A percentile compares a stretch with the other conserved stretches of the same genome.
Evolutionary conservation across 2,113 vertebrate species (phyloP).

Genomic region (Emydura subglobosa): DNA sequence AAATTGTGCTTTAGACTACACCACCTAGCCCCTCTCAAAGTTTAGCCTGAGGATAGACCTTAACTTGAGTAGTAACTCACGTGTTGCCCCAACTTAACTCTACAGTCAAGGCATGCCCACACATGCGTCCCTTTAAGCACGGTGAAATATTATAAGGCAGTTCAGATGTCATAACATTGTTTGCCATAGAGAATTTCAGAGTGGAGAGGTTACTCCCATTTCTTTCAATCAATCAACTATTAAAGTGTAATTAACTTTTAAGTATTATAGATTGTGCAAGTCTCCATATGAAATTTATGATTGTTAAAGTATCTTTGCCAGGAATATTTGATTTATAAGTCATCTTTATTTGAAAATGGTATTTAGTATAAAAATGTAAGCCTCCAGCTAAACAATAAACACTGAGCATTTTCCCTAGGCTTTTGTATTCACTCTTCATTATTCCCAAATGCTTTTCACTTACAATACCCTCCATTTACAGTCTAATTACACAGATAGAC

Average conservation of each 20-base stretch:
- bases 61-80: not conserved
- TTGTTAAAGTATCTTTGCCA: conserved; percentile 13
- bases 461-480: conserved; percentile 11
- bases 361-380: conserved; percentile 69
- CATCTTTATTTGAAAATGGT: conserved; percentile 61
- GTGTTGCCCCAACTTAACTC: not conserved
- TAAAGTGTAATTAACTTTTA: not conserved
- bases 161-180: not conserved
- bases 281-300: conserved; percentile 16
- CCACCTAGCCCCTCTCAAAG: too few relatives aligned
- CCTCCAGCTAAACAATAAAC: conserved; percentile 64
- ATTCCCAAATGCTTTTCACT: not conserved
- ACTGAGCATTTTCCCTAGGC: conserved; percentile 40
- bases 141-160: not conserved
- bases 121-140: not conserved
- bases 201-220: not conserved
- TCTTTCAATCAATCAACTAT: not conserved
- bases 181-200: not conserved
- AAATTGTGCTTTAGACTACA: not conserved
- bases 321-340: conserved; percentile 35
- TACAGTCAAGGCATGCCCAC: not conserved
- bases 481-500: conserved; percentile 66
- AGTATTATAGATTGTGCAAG: not conserved
- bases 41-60: not conserved
- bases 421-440: conserved; percentile 10